Percentiles rank a stretch among this genome's conserved stretches.
Conservation (phyloP, 2,888 invertebrate genomes). For the Pollenia griseotomentosa region DNA sequence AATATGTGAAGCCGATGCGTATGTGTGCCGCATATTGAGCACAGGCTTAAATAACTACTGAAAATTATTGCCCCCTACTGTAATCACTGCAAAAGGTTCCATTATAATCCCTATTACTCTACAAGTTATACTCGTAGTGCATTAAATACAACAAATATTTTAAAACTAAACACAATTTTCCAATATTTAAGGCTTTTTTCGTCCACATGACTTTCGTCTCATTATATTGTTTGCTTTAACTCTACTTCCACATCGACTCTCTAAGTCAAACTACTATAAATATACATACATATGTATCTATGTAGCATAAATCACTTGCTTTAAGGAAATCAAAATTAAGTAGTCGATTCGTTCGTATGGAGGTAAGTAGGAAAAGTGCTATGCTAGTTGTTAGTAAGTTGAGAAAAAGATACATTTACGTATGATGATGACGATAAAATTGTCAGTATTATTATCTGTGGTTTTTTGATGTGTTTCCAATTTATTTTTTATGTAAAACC, state of each 20-base stretch:
- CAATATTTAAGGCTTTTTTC: constrained; percentile 37
- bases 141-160: constrained; percentile 11
- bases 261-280: not conserved
- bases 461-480: constrained; percentile 39
- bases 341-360: constrained; percentile 19
- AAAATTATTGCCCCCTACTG: constrained; percentile 7
- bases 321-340: constrained; percentile 70
- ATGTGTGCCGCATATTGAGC: too few relatives aligned
- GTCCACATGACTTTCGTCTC: not conserved
- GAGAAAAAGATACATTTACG: constrained; percentile 14
- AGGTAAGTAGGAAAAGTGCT: constrained; percentile 61
- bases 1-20: too few relatives aligned
- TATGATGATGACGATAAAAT: constrained; percentile 49
- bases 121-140: constrained; percentile 5
- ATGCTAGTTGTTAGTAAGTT: constrained; percentile 25
- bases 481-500: constrained; percentile 25
- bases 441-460: constrained; percentile 60
- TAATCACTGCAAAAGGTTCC: constrained; percentile 15
- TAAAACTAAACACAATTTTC: constrained; percentile 12
- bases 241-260: constrained; percentile 31
- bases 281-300: constrained; percentile 28
- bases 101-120: not conserved
- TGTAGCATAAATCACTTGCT: constrained; percentile 72
- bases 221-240: constrained; percentile 33
- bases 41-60: not conserved